Base-by-base conservation (phyloP, 2,113 vertebrate genomes). In the Trinectes maculatus region DNA sequence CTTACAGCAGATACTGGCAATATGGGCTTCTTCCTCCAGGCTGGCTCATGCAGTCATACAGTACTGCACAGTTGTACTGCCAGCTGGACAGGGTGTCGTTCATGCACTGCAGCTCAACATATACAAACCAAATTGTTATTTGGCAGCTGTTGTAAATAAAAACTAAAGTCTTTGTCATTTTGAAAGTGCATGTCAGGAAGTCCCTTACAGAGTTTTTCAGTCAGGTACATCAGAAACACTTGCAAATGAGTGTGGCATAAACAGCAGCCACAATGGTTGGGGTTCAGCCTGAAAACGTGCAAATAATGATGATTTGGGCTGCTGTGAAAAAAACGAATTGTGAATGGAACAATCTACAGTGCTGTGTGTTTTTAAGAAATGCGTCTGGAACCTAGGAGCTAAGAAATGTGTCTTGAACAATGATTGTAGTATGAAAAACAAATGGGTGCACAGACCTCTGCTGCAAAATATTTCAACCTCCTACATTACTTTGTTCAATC, bases 101-200 rank as follows among this genome's bases (percentile, higher is more conserved):
- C 29, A 33, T 39, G 57, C 62, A 36, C 62, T 21, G 67, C 5
- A 49, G 62, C 76, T 25, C 46, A 3, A 22, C 69, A 47, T 80
- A 77, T 33, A 80, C 59, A 80, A 73, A 65, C 31, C 39, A 80
- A 74, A 80, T 68, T 70, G 59, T 36, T 53, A 24, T 43, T 61
- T 74, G 74, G 82, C 56, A 67, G 55, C 34, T 49, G 47, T 60
- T 66, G 64, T 74, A 53, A 83, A 73, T 66, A 52, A 57, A 3
- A 56, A 31, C 15, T 33, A 21, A 77, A 49, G 42, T 47, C 21
- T 69, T 59, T 58, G 51, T 59, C 62, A 47, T 53, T 54, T 37
- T 66, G 3, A 56, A 44, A 21, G 5, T 25, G 46, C 40, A 36
- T 55, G 19, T 39, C 18, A 24, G 70, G 25, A 15, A 40, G 34